Evolutionary conservation across 2,888 invertebrate species (phyloP), one percentile per base, ranked within the genome.

Genomic region (Stenodera caucasica): DNA sequence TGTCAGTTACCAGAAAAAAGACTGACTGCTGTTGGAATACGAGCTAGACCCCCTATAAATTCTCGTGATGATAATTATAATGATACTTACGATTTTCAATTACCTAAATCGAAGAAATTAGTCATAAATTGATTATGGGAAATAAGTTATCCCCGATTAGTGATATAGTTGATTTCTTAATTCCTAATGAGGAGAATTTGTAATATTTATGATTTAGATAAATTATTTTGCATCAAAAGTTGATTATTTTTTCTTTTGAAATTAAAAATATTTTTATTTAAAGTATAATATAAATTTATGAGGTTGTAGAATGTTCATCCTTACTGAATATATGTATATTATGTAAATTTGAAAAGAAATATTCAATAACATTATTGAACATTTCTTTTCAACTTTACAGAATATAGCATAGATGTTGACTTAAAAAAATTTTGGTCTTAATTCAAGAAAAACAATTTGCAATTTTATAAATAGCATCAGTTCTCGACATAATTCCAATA

Each of bases 21-120:
- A 2, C 94, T 95, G 14, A 89, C 90, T 1, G 91, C 92, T 0
- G 83, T 85, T 64, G 90, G 90, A 29, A 87, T 93, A 21, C 81
- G 85, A 40, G 85, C 87, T 0, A 82, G 84, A 7, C 85, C 86
- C 0, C 89, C 90, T 0, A 81, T 88, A 15, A 74, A 69, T 26
- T 79, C 80, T n/a, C 71, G 67, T 30, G 80, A 81, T 0, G 81
- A 81, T 58, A 77, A 73, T 33, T 72, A 72, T 60, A 69, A 67
- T 63, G 66, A 79, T 0, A 77, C 77, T 9, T 84, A 82, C 79
- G 85, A 87, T 74, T 87, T 85, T 74, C 81, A 81, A 8, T 75
- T 86, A 49, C 86, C 86, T 37, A 60, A 61, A 45, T 45, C 53
- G 7, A 55, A 40, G 11, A 57, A 50, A 57, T n/a, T 26, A 15